These are phyloP conservation scores for Festucalex cinctus DNA, from an alignment of 2,113 vertebrate genomes.

Conservation along the genomic window DNA sequence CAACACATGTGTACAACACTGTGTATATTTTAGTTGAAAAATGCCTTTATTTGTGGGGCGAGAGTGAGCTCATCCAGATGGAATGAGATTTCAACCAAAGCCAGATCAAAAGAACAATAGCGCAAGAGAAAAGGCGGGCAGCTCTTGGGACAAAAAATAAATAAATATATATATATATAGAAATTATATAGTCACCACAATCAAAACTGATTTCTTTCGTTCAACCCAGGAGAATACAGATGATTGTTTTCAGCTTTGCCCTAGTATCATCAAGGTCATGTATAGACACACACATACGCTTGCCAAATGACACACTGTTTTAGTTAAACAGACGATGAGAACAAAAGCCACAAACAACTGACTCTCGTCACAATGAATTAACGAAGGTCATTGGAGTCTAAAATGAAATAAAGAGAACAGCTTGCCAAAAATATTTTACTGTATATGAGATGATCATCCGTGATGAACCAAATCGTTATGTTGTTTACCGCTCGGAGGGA, in stretches of 20 bases:
- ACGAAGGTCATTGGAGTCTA: too few species aligned
- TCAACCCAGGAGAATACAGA: constrained; percentile 44
- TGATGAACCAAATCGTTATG: constrained; percentile 51
- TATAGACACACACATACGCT: too few species aligned
- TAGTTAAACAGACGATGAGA: too few species aligned
- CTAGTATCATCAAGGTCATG: too few species aligned
- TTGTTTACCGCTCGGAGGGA: constrained; percentile 53
- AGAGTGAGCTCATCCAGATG: constrained; percentile 77
- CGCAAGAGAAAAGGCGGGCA: constrained; percentile 55
- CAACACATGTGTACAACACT: constrained; percentile 46
- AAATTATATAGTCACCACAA: constrained; percentile 81
- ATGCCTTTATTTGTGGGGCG: constrained; percentile 37
- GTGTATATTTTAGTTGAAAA: constrained; percentile 46
- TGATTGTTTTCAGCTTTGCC: constrained; percentile 53
- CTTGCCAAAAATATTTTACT: constrained; percentile 42
- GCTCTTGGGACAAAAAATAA: constrained; percentile 44
- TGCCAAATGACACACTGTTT: too few species aligned
- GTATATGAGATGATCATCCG: constrained; percentile 35
- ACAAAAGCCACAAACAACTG: too few species aligned
- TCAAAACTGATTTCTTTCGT: constrained; percentile 73
- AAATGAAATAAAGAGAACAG: too few species aligned
- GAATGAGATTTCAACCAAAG: constrained; percentile 84
- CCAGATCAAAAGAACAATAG: too few species aligned
- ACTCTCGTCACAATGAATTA: too few species aligned
- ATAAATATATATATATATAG: too few species aligned